Conservation (phyloP, 2,113 vertebrate species). For the Raja brachyura region DNA sequence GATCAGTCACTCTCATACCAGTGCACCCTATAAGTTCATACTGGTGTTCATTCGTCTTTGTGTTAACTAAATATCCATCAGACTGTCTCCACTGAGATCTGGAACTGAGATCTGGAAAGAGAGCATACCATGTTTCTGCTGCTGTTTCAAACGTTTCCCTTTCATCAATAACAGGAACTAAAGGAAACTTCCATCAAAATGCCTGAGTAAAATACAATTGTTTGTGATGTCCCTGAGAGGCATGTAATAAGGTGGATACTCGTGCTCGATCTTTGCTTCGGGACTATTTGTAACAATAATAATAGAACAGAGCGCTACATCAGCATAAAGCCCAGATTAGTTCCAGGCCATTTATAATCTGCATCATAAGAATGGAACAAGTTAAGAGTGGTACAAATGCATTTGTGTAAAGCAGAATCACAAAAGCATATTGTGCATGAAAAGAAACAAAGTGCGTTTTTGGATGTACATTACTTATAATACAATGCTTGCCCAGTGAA, state of each 20-base stretch:
- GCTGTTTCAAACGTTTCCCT: background rate
- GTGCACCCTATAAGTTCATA: too few species aligned
- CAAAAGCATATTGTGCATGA: background rate
- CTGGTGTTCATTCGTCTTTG: too few species aligned
- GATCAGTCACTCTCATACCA: too few species aligned
- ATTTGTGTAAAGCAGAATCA: slow-evolving; percentile 20
- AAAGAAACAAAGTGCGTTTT: background rate
- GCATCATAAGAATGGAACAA: background rate
- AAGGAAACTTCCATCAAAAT: background rate
- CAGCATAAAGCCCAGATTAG: background rate
- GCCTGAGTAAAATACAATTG: background rate
- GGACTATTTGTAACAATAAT: background rate
- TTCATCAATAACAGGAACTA: background rate
- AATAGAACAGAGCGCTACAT: background rate
- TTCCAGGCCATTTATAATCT: background rate
- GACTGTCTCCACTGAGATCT: background rate
- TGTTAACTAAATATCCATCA: background rate
- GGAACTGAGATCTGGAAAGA: background rate
- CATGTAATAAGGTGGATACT: background rate
- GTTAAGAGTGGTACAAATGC: background rate
- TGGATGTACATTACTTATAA: background rate
- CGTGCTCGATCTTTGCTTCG: background rate
- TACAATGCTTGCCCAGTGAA: background rate
- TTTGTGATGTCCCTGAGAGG: background rate
- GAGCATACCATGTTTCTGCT: background rate